Percentiles rank a stretch among this genome's conserved stretches.
These are phyloP conservation scores for Epinephelus malabaricus DNA, from an alignment of 2,797 vertebrate species.

Conservation along the genomic window DNA sequence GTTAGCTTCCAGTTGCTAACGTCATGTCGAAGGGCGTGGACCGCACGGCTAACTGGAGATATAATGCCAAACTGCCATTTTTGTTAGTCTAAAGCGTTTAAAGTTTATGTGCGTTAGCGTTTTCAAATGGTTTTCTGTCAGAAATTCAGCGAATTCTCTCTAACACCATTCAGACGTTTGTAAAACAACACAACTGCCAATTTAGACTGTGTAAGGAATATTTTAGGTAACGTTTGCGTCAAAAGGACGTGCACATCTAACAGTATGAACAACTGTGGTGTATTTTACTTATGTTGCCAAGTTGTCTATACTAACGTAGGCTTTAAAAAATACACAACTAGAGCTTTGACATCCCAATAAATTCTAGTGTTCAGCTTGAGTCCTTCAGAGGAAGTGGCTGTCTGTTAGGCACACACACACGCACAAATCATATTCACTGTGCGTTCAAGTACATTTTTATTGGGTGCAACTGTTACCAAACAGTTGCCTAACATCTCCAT, in stretches of 20 bases:
- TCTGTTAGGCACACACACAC: neutral
- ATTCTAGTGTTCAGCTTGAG: neutral
- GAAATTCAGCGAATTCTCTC: fast-evolving
- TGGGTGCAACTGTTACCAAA: neutral
- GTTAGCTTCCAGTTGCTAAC: slow-evolving; percentile 63
- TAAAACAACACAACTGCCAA: neutral
- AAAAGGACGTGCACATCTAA: neutral
- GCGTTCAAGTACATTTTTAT: neutral
- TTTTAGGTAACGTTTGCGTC: neutral
- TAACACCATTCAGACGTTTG: too few relatives aligned
- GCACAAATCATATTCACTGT: too few relatives aligned
- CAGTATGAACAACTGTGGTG: neutral
- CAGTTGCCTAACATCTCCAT: neutral
- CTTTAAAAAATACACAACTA: neutral
- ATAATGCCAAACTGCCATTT: slow-evolving; percentile 7
- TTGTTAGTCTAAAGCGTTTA: fast-evolving
- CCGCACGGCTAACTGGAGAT: slow-evolving; percentile 20
- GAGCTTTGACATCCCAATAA: neutral
- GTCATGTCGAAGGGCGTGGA: slow-evolving; percentile 75
- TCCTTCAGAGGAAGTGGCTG: neutral
- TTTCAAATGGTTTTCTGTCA: neutral
- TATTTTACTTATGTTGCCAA: neutral
- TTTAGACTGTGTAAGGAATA: neutral
- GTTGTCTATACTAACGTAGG: neutral
- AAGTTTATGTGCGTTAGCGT: fast-evolving